Evolutionary conservation across 2,888 invertebrate genomes (phyloP).

Genomic region (Drosophila nr. perissopoda): DNA sequence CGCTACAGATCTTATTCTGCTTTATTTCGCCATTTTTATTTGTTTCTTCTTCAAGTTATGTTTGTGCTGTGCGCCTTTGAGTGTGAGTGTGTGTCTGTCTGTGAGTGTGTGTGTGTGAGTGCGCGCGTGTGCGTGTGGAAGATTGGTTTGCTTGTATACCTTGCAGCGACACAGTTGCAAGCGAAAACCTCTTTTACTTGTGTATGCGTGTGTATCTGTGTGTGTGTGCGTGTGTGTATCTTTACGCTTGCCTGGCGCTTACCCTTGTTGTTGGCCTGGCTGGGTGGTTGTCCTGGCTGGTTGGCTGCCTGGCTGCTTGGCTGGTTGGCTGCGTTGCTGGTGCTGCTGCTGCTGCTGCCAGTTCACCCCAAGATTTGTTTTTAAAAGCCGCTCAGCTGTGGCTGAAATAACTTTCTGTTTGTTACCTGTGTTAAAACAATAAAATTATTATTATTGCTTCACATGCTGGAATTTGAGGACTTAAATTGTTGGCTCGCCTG

Average conservation of each 20-base stretch:
- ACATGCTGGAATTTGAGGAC: constrained; percentile 81
- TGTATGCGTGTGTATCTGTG: background rate
- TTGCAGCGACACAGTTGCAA: constrained; percentile 43
- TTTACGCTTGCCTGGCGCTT: constrained; percentile 69
- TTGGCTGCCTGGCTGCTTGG: constrained; percentile 33
- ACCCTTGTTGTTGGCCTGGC: constrained; percentile 66
- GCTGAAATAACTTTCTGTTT: constrained; percentile 80
- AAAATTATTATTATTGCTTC: constrained; percentile 83
- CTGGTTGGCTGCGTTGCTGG: constrained; percentile 8
- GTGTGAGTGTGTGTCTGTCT: background rate
- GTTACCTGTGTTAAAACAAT: constrained; percentile 83
- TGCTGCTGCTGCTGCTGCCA: constrained; percentile 10
- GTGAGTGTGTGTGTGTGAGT: constrained; percentile 10
- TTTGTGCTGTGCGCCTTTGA: constrained; percentile 8
- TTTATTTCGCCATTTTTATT: constrained; percentile 80
- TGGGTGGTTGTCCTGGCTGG: constrained; percentile 71
- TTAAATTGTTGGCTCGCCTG: constrained; percentile 65
- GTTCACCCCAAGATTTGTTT: constrained; percentile 76
- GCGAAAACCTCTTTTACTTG: constrained; percentile 68
- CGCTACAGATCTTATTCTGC: constrained; percentile 78
- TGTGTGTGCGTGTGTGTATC: constrained; percentile 54
- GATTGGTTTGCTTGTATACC: constrained; percentile 57
- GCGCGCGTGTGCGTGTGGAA: background rate
- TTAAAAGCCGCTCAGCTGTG: constrained; percentile 80
- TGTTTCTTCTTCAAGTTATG: constrained; percentile 67